Base-by-base conservation (phyloP, 2,797 vertebrate genomes). In the Urocyon cinereoargenteus region DNA sequence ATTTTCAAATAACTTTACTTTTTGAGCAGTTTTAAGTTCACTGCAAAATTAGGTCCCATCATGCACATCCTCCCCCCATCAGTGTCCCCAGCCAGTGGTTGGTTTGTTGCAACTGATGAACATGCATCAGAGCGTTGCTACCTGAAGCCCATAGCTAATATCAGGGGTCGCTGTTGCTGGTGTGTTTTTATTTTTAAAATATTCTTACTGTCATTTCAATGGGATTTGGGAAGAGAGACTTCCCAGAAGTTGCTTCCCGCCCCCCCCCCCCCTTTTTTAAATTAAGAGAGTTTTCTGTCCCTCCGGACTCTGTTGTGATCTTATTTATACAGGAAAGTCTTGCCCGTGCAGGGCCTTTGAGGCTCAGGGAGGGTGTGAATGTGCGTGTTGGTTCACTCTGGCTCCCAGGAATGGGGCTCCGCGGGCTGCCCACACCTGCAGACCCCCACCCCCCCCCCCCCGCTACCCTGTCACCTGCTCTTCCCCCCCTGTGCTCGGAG, bases 381-480 rank as follows among this genome's bases (percentile, higher is more conserved):
- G 4, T 0, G 16, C 0, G 0, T 15, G 75, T 26, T 15, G 64
- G 51, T n/a, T 90, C 21, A 10, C 51, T 84, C 64, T 49, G 57
- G 59, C 57, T 64, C 13, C 70, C 22, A 14, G 94, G 61, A 55
- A 62, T 5, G 31, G 83, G 89, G 28, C 18, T 53, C 7, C 13
- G 3, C 1, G 13, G 45, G 24, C 55, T 31, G 81, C 19, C 40
- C 14, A 34, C 8, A 22, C 70, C 13, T 59, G 16, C 19, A 31
- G 5, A 13, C 4, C 0, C 2, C 55, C 31, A 8, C 0, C 1
- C 34, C 22, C 10, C 5, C 3, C 6, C 22, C 10, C 5, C 3
- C 6, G 31, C 21, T 28, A 34, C 40, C 49, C 19, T 6, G 0
- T 34, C 19, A 10, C 82, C 13, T 15, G 2, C 28, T 66, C 51